Evolutionary conservation across 2,797 vertebrate genomes (phyloP).

Genomic region (Brachyrhaphis roseni): DNA sequence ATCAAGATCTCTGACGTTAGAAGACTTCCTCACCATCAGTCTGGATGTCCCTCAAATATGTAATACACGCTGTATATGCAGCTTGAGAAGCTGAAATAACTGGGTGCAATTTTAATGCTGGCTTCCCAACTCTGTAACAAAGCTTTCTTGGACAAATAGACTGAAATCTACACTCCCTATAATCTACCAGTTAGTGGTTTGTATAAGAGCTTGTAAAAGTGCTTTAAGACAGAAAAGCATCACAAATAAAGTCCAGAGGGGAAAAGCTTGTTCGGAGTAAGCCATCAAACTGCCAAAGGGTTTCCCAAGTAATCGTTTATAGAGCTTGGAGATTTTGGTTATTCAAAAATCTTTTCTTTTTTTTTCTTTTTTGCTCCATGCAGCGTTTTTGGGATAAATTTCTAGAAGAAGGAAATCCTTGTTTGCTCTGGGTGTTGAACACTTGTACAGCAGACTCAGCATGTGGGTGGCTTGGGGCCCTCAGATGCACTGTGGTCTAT

Average conservation of each 20-base stretch:
- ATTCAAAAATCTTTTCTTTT: neutral
- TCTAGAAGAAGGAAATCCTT: slow-evolving; percentile 5
- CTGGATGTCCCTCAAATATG: neutral
- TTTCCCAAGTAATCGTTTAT: neutral
- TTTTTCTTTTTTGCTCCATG: neutral
- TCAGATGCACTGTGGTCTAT: slow-evolving; percentile 37
- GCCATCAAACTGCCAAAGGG: neutral
- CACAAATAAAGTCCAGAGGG: neutral
- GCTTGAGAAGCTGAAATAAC: neutral
- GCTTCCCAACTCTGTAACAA: neutral
- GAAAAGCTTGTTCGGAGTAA: neutral
- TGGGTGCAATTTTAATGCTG: neutral
- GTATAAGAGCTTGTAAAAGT: neutral
- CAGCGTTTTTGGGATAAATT: neutral
- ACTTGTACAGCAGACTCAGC: slow-evolving; percentile 40
- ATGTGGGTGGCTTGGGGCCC: slow-evolving; percentile 42
- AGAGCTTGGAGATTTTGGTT: neutral
- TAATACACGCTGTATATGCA: neutral
- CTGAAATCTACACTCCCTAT: neutral
- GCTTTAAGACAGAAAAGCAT: neutral
- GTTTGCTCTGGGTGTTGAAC: slow-evolving; percentile 23
- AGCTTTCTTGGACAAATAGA: neutral
- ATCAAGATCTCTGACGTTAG: slow-evolving; percentile 9
- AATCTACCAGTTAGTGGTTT: neutral
- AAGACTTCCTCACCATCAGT: neutral